Conservation (phyloP, 2,888 invertebrate genomes). For the Barypeithes pellucidus region DNA sequence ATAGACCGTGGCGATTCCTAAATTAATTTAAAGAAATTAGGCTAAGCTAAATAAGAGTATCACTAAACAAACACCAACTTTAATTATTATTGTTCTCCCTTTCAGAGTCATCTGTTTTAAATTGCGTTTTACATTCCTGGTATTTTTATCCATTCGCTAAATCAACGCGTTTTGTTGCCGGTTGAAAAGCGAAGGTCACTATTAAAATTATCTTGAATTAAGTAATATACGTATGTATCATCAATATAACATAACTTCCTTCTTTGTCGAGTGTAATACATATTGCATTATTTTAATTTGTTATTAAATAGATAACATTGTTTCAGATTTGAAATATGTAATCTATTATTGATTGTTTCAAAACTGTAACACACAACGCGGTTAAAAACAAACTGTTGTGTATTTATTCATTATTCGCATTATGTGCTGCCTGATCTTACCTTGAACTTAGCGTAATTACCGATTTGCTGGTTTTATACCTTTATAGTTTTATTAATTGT, state of each 20-base stretch:
- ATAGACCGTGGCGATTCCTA: background rate
- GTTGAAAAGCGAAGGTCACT: background rate
- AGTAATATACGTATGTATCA: background rate
- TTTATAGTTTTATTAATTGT: no score
- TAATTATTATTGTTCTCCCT: background rate
- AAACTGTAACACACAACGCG: no score
- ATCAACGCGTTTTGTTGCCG: background rate
- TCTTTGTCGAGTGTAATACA: background rate
- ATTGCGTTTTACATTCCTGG: background rate
- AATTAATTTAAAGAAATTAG: background rate
- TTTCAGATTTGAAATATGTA: background rate
- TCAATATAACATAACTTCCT: background rate
- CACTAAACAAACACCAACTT: background rate
- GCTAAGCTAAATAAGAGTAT: background rate
- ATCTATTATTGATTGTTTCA: no score
- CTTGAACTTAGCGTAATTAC: no score
- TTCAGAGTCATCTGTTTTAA: background rate
- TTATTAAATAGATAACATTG: background rate
- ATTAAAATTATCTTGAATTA: background rate
- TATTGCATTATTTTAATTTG: background rate
- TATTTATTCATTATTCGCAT: no score
- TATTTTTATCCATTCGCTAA: constrained; percentile 7
- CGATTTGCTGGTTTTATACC: no score
- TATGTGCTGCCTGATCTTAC: no score
- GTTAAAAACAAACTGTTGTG: no score